Evolutionary conservation across 64 coral and sea anemone species (phyloP).

Genomic region (Trachythela sp.): DNA sequence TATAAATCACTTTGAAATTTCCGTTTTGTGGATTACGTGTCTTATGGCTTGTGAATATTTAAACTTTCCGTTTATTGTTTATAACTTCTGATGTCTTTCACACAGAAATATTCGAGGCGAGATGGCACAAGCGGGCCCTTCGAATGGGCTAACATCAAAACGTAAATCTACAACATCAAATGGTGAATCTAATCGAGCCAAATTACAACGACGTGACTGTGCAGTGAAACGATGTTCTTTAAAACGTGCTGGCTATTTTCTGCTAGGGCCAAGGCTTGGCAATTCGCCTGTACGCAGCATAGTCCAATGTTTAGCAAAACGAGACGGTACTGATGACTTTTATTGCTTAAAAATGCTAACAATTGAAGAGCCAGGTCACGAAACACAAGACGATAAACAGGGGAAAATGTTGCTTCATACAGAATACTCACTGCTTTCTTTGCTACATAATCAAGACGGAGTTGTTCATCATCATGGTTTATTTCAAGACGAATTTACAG

Average conservation of each 20-base stretch:
- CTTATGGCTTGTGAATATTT: background rate
- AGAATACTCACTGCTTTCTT: slow-evolving; percentile 84
- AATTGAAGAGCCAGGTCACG: slow-evolving; percentile 75
- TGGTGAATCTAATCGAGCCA: slow-evolving; percentile 45
- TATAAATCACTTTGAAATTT: background rate
- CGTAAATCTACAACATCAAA: background rate
- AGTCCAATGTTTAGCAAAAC: slow-evolving; percentile 96
- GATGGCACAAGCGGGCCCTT: background rate
- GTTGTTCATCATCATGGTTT: slow-evolving; percentile 94
- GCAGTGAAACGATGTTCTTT: slow-evolving; percentile 52
- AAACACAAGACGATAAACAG: slow-evolving; percentile 91
- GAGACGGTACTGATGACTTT: slow-evolving; percentile 95
- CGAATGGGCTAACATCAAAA: background rate
- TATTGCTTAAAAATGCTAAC: slow-evolving; percentile 97
- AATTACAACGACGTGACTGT: slow-evolving; percentile 42
- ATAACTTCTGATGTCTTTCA: background rate
- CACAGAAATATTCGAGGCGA: background rate
- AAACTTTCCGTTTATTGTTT: background rate
- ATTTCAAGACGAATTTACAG: slow-evolving; percentile 93
- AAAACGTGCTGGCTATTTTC: slow-evolving; percentile 82
- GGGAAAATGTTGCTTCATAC: slow-evolving; percentile 97
- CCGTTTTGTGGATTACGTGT: background rate
- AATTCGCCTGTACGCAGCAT: slow-evolving; percentile 98
- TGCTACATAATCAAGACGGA: slow-evolving; percentile 87
- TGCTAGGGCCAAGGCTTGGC: slow-evolving; percentile 84